These are phyloP conservation scores for Ifrita kowaldi DNA, from an alignment of 2,113 vertebrate species.

Conservation along the genomic window DNA sequence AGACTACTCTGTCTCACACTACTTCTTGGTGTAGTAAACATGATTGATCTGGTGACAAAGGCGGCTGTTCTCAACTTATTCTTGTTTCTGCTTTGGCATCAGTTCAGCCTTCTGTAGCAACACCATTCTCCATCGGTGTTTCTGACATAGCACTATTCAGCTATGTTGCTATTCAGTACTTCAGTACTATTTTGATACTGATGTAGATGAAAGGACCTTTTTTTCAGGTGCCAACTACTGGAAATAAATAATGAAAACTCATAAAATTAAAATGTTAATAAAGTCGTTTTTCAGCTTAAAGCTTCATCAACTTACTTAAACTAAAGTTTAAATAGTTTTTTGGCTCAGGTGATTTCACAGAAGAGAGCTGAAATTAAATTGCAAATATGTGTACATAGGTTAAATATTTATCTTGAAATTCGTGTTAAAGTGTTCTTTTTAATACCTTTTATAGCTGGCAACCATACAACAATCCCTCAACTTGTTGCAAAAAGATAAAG, in stretches of 20 bases:
- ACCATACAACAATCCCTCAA: conserved; percentile 85
- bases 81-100: neutral
- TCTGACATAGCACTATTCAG: neutral
- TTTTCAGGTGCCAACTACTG: neutral
- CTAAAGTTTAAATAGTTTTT: neutral
- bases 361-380: neutral
- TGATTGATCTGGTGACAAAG: neutral
- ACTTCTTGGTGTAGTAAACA: neutral
- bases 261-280: neutral
- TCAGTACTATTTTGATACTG: neutral
- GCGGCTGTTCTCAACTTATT: accelerated
- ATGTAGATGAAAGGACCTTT: neutral
- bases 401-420: neutral
- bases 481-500: conserved; percentile 95
- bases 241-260: neutral
- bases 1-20: neutral
- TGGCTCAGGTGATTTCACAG: neutral
- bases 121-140: neutral
- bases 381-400: neutral
- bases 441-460: conserved; percentile 73
- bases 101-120: neutral
- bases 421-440: neutral
- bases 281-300: neutral
- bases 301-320: neutral
- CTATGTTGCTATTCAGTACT: neutral